Evolutionary conservation across 2,888 invertebrate species (phyloP).

Genomic region (Girardia tigrina): DNA sequence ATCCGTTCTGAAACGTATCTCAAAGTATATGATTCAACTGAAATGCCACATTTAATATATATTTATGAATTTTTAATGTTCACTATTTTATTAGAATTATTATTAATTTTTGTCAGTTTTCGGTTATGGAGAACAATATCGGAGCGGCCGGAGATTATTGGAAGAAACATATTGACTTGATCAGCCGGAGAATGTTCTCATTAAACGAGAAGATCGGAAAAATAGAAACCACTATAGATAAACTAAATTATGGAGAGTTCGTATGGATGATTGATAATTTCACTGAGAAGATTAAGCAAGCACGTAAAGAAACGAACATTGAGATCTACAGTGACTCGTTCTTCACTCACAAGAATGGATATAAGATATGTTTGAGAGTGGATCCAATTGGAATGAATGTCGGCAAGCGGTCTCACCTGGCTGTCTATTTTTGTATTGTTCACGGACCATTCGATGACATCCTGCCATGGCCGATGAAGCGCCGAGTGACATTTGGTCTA

Average conservation of each 20-base stretch:
- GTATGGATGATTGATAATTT: not conserved
- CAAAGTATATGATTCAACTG: too few relatives aligned
- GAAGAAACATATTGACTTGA: too few relatives aligned
- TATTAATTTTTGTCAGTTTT: too few relatives aligned
- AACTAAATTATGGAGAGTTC: not conserved
- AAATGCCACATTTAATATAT: too few relatives aligned
- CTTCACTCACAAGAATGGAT: not conserved
- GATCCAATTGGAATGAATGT: not conserved
- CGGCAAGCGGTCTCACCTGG: not conserved
- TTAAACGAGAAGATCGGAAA: not conserved
- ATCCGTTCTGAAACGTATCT: too few relatives aligned
- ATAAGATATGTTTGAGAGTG: not conserved
- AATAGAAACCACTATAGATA: not conserved
- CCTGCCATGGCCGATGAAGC: not conserved
- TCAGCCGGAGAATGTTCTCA: too few relatives aligned
- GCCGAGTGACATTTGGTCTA: not conserved
- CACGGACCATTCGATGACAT: not conserved
- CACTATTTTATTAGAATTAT: too few relatives aligned
- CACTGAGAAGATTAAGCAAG: not conserved
- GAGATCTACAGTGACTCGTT: not conserved
- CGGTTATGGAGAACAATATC: too few relatives aligned
- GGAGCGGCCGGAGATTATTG: too few relatives aligned
- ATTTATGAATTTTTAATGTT: too few relatives aligned
- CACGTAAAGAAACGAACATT: not conserved
- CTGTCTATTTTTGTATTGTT: not conserved